phyloP scores from a whole-genome alignment of 2,797 vertebrate species.

The Micropoecilia bifurca region DNA sequence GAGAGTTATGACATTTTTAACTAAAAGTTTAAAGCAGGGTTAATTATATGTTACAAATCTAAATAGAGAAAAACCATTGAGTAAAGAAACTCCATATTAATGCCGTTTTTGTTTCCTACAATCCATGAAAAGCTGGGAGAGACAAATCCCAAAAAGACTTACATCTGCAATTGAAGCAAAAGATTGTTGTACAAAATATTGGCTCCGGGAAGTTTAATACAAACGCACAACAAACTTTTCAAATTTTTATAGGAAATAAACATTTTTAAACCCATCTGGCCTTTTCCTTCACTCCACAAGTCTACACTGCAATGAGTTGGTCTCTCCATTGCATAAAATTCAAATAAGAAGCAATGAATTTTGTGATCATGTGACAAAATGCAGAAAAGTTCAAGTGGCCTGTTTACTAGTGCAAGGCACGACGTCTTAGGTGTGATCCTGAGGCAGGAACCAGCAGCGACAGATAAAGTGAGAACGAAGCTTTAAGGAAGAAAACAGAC shows the following conservation, averaged over 20 bases:
- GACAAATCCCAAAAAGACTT: background rate
- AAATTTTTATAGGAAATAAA: background rate
- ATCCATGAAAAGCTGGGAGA: too few relatives aligned
- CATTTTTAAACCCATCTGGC: background rate
- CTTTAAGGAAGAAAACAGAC: constrained; percentile 26
- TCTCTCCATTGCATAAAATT: background rate
- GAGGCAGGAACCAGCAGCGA: constrained; percentile 5
- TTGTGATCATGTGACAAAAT: background rate
- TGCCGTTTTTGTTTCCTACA: too few relatives aligned
- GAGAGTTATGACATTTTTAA: too few relatives aligned
- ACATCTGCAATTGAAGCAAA: background rate
- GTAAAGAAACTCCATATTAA: too few relatives aligned
- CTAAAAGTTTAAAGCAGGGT: too few relatives aligned
- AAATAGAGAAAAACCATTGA: too few relatives aligned
- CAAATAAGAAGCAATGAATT: background rate
- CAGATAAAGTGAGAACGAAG: constrained; percentile 11
- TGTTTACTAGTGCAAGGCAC: background rate
- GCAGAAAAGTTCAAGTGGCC: background rate
- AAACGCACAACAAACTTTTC: background rate
- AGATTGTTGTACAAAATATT: background rate
- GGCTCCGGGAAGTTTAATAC: background rate
- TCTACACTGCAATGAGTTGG: background rate
- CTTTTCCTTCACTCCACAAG: background rate
- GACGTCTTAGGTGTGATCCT: constrained; percentile 1
- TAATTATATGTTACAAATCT: too few relatives aligned